These are phyloP conservation scores for Ploceus nigricollis DNA, from an alignment of 2,113 vertebrate species.

Conservation along the genomic window DNA sequence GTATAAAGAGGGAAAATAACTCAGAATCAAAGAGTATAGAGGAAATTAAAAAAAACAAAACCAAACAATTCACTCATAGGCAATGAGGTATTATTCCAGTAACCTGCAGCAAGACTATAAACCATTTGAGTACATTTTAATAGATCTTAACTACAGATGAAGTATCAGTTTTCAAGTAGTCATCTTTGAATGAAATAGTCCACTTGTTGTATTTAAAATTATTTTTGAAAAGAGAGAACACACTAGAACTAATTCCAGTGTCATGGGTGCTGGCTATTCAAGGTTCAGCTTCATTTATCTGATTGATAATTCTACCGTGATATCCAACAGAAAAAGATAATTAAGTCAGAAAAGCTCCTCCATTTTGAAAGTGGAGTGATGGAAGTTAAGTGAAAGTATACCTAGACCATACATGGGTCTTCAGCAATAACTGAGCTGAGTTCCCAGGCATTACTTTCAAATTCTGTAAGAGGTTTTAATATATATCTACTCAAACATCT, in stretches of 20 bases:
- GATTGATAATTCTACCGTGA: background rate
- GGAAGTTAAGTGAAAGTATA: background rate
- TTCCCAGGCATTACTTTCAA: background rate
- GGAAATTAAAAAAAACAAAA: background rate
- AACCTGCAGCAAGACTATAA: background rate
- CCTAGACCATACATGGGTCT: background rate
- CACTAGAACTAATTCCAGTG: background rate
- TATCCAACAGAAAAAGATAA: background rate
- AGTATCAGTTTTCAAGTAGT: background rate
- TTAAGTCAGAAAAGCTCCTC: background rate
- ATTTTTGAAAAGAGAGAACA: background rate
- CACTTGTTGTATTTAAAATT: background rate
- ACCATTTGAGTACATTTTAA: background rate
- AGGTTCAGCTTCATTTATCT: background rate
- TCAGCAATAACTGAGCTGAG: background rate
- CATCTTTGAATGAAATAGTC: background rate
- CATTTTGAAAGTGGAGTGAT: background rate
- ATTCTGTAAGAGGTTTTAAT: fast-evolving
- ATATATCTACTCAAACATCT: background rate
- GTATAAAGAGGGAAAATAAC: background rate
- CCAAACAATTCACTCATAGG: background rate
- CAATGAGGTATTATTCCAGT: background rate
- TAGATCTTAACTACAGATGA: background rate
- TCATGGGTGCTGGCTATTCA: background rate
- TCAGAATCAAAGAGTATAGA: background rate